Evolutionary conservation across 1,140 invertebrate genomes (phyloP).

Genomic region (Bursaphelenchus mucronatus): DNA sequence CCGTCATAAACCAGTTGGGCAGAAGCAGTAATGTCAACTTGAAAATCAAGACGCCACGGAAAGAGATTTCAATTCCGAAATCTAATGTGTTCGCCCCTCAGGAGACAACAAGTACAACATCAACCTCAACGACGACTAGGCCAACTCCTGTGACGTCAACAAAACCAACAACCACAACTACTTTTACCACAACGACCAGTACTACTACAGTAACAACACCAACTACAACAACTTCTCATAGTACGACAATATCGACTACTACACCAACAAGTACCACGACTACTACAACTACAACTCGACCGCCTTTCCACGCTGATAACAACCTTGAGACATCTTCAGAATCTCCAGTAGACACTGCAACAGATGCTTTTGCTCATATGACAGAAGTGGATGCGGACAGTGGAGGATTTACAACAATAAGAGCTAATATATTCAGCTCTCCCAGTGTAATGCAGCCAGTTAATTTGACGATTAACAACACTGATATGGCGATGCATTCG

Average conservation of each 20-base stretch:
- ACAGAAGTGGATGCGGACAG: no score
- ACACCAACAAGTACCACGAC: not conserved
- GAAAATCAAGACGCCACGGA: not conserved
- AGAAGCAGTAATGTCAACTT: slow-evolving; percentile 12
- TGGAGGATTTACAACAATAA: no score
- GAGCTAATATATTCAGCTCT: no score
- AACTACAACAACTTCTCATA: slow-evolving; percentile 12
- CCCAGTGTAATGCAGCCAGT: no score
- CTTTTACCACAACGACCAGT: slow-evolving; percentile 20
- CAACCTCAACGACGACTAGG: slow-evolving; percentile 3
- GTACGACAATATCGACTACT: not conserved
- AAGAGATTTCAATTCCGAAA: slow-evolving; percentile 1
- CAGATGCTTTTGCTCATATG: no score
- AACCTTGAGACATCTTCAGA: no score
- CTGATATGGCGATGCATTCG: no score
- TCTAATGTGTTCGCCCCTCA: slow-evolving; percentile 7
- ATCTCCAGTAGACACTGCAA: no score
- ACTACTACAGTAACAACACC: slow-evolving; percentile 7
- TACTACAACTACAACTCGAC: no score
- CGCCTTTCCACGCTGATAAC: no score
- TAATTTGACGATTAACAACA: no score
- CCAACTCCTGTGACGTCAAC: not conserved
- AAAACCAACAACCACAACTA: not conserved
- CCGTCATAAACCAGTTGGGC: slow-evolving; percentile 4
- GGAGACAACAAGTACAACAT: not conserved